A percentile compares a stretch with the other conserved stretches of the same genome.
phyloP scores from a whole-genome alignment of 2,888 invertebrate genomes.

The Laspeyria flexula region DNA sequence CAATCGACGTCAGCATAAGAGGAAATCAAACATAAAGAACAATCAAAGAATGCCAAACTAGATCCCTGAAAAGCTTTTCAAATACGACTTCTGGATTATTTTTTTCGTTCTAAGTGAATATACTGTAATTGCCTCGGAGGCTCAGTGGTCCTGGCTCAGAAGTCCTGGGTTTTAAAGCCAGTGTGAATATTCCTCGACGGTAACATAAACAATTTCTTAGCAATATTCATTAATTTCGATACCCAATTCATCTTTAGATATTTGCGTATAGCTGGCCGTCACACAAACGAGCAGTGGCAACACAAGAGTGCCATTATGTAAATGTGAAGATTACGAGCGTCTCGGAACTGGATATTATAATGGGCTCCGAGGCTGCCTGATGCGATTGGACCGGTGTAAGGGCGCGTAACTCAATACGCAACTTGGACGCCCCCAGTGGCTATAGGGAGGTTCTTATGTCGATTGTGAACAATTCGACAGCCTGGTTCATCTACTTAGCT shows the following conservation, averaged over 20 bases:
- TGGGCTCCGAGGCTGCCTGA: conserved; percentile 60
- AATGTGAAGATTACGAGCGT: conserved; percentile 72
- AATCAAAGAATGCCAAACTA: too few species aligned
- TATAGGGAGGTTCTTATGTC: conserved; percentile 40
- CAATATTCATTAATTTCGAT: not conserved
- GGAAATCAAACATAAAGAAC: too few species aligned
- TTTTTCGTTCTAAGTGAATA: too few species aligned
- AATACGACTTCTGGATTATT: too few species aligned
- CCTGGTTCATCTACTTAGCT: too few species aligned
- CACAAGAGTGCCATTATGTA: conserved; percentile 71
- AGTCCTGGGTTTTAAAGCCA: too few species aligned
- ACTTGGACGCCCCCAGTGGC: conserved; percentile 73
- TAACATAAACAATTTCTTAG: too few species aligned
- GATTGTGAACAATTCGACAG: not conserved
- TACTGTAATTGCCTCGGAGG: too few species aligned
- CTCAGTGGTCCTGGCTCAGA: too few species aligned
- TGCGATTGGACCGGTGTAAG: conserved; percentile 72
- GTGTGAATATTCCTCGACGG: too few species aligned
- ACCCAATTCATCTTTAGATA: conserved; percentile 5
- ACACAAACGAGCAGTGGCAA: conserved; percentile 45
- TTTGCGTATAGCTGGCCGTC: conserved; percentile 24
- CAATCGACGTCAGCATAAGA: too few species aligned
- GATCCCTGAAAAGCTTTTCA: too few species aligned
- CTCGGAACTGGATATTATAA: conserved; percentile 72
- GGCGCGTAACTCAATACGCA: conserved; percentile 81